Base-by-base conservation (phyloP, 2,888 invertebrate genomes). In the Cheilosia urbana region DNA sequence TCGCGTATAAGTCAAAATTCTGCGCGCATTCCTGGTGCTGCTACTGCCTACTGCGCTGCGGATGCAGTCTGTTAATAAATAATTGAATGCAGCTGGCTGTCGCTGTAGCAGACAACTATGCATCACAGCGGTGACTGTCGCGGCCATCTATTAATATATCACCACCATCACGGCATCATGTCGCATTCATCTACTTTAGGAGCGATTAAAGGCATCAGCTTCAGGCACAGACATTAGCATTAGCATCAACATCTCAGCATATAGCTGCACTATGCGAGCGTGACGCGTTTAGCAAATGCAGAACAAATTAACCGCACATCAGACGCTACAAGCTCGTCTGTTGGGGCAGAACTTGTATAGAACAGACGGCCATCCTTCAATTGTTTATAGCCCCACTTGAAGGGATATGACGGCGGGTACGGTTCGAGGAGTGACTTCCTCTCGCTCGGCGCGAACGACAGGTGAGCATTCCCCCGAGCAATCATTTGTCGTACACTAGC, bases 51-150 rank as follows among this genome's bases (percentile, higher is more conserved):
- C 78, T 58, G 42, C 66, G 63, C 78, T 58, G 42, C 66, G 76
- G 85, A 85, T 85, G 85, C 81, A 85, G 71, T 81, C 85, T 77
- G 87, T 89, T 90, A 88, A 89, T 90, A 90, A 90, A 90, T 90
- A 90, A 90, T 90, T 90, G 90, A 90, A 90, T 90, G 90, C 90
- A 90, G 90, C 90, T 90, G 90, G 90, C 89, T 90, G 89, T 90
- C 89, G 90, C 89, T 69, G 68, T 49, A 65, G 78, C 78, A 87
- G 87, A 87, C 87, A 87, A 82, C 82, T 87, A 87, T 85, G 85
- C 85, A 85, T 85, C 85, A 85, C 85, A 47, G 47, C 77, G 76
- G 62, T 81, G 85, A 85, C 85, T 85, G 85, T 85, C 85, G 87
- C 77, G 87, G 82, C 77, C 82, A 82, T 87, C 87, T 87, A 87